phyloP scores from a whole-genome alignment of 2,113 vertebrate genomes.

The Ginglymostoma cirratum region DNA sequence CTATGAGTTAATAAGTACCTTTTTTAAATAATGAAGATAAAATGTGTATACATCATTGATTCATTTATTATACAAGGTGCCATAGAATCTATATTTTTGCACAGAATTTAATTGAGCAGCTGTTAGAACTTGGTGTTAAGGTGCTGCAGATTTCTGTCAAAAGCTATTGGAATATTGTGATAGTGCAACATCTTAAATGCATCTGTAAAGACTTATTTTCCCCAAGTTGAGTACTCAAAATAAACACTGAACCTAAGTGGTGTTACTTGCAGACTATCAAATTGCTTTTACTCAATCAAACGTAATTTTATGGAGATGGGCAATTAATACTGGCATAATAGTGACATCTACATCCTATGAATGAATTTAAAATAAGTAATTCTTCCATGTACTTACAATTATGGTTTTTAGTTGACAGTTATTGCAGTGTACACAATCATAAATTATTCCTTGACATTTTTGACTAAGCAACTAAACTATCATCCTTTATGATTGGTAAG shows the following conservation, averaged over 20 bases:
- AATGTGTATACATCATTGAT: not conserved
- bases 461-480: not conserved
- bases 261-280: not conserved
- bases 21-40: not conserved
- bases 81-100: not conserved
- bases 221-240: not conserved
- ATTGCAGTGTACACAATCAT: not conserved
- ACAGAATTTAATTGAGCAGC: not conserved
- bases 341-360: not conserved
- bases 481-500: not conserved
- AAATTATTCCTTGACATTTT: not conserved
- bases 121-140: not conserved
- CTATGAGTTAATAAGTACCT: not conserved
- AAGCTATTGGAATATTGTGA: not conserved
- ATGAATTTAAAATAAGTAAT: not conserved
- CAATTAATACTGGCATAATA: not conserved
- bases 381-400: not conserved
- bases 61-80: not conserved
- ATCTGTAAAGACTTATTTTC: not conserved
- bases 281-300: not conserved
- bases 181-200: not conserved
- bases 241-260: not conserved
- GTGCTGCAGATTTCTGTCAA: not conserved
- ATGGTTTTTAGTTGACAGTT: not conserved
- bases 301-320: not conserved